Base-by-base conservation (phyloP, 2,888 invertebrate species). In the Esperia sulphurella region DNA sequence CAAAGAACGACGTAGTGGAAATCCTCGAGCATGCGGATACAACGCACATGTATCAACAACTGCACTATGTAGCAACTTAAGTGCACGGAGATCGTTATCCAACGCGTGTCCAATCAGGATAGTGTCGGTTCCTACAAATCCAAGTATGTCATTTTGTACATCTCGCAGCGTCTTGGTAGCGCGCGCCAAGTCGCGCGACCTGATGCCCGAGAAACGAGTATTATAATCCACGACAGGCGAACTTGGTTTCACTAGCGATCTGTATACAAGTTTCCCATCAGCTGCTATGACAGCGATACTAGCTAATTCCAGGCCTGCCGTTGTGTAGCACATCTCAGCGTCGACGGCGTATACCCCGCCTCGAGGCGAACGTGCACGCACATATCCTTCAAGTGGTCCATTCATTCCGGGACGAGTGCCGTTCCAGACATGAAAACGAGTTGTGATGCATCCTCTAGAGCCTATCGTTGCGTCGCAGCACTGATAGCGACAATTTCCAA, bases 321-420 rank as follows among this genome's bases (percentile, higher is more conserved):
- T 93, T 4, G 98, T 98, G 76, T 95, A 98, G 63, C 96, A 96
- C 98, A 98, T 99, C 87, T 99, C 99, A 76, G 98, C 98, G 83
- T 99, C 99, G 21, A 99, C 75, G 0, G 97, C 96, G 78, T 94
- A 97, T 1, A 96, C 92, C 48, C 92, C 91, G 29, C 84, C 81
- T 7, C 90, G 85, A 43, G 85, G 79, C 41, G 83, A 83, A 49
- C 85, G 77, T 1, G 94, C 94, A 43, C 91, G 83, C 0, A 93
- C 92, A 68, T 92, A 95, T 28, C 93, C 94, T 13, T 91, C 90
- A 53, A 93, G 91, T 0, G 95, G 95, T 0, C 95, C 95, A 71
- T 96, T 96, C 59, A 93, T 82, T 3, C 96, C 95, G 3, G 91
- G 90, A 10, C 86, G 82, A 0, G 93, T 80, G 0, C 96, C 96